Evolutionary conservation across 2,888 invertebrate species (phyloP).

Genomic region (Tenodera sinensis): DNA sequence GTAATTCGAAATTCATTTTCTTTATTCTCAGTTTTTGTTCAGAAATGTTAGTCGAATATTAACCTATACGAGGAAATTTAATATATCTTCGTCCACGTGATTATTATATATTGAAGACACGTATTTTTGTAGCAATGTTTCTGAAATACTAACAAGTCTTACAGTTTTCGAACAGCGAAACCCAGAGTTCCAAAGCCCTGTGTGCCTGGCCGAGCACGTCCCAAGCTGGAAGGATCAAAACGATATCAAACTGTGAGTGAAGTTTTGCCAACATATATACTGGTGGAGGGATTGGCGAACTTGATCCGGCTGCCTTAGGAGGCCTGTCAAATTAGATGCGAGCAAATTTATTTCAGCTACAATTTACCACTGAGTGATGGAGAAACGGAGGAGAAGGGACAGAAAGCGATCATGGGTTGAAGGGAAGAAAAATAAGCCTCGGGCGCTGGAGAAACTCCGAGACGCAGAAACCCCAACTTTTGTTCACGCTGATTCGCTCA

Average conservation of each 20-base stretch:
- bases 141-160: too few relatives aligned
- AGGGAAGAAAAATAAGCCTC: not conserved
- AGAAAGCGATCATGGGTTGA: not conserved
- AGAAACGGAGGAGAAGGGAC: not conserved
- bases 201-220: too few relatives aligned
- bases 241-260: not conserved
- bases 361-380: not conserved
- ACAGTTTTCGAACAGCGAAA: too few relatives aligned
- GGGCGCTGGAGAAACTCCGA: not conserved
- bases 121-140: too few relatives aligned
- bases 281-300: not conserved
- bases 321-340: not conserved
- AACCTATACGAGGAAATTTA: too few relatives aligned
- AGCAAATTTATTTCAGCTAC: not conserved
- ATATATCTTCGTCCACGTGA: too few relatives aligned
- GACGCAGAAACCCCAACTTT: not conserved
- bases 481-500: not conserved
- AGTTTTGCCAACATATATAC: not conserved
- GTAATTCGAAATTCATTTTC: too few relatives aligned
- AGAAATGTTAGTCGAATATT: too few relatives aligned
- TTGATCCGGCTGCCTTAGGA: not conserved
- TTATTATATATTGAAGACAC: too few relatives aligned
- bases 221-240: not conserved
- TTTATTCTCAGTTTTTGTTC: too few relatives aligned
- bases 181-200: too few relatives aligned